Evolutionary conservation across 2,113 vertebrate genomes (phyloP).

Genomic region (Dicerorhinus sumatrensis): DNA sequence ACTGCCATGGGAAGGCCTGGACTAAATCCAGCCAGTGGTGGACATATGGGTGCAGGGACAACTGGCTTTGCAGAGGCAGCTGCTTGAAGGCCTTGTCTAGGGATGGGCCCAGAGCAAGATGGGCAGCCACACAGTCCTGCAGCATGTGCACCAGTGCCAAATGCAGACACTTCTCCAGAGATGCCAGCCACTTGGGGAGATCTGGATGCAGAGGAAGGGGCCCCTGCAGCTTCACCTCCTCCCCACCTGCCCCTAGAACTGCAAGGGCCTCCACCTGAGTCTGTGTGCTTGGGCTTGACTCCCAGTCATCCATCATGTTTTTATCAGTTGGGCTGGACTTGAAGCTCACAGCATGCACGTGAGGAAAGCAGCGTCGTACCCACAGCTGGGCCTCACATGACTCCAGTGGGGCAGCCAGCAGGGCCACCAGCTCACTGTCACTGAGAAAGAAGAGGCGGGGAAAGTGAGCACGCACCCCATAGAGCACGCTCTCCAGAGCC

Average conservation of each 20-base stretch:
- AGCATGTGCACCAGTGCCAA: slow-evolving; percentile 81
- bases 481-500: slow-evolving; percentile 84
- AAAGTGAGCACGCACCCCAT: slow-evolving; percentile 83
- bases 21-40: slow-evolving; percentile 80
- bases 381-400: slow-evolving; percentile 82
- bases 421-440: slow-evolving; percentile 87
- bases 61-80: neutral
- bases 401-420: slow-evolving; percentile 84
- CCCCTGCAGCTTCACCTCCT: slow-evolving; percentile 85
- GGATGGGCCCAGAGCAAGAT: slow-evolving; percentile 38
- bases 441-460: slow-evolving; percentile 92
- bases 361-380: slow-evolving; percentile 88
- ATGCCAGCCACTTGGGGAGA: slow-evolving; percentile 87
- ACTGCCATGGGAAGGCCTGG: slow-evolving; percentile 89
- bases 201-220: slow-evolving; percentile 82
- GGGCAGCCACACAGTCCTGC: slow-evolving; percentile 81
- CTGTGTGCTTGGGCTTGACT: neutral
- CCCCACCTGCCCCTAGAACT: slow-evolving; percentile 84
- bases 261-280: slow-evolving; percentile 79
- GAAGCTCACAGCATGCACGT: slow-evolving; percentile 84
- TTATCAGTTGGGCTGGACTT: neutral
- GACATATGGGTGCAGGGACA: neutral
- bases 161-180: slow-evolving; percentile 87
- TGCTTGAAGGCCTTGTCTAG: slow-evolving; percentile 45
- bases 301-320: neutral